Conservation (phyloP, 1,140 invertebrate genomes). For the Temnothorax curvispinosus region DNA sequence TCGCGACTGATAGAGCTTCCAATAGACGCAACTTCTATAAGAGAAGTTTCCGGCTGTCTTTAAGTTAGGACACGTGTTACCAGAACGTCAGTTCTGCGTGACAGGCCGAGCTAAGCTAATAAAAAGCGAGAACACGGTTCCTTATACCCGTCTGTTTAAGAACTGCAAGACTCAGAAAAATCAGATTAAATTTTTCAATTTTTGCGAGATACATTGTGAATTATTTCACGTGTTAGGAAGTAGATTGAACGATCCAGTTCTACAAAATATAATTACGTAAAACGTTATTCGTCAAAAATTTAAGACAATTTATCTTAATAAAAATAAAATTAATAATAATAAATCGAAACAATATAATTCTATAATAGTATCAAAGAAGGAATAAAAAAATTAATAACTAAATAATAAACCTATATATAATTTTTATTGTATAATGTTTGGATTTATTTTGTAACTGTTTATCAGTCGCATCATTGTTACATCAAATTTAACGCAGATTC, state of each 20-base stretch:
- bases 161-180: neutral
- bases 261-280: neutral
- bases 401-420: neutral
- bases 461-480: neutral
- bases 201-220: neutral
- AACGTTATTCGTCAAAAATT: neutral
- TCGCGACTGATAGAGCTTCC: conserved; percentile 54
- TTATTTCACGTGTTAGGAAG: neutral
- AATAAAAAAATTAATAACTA: neutral
- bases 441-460: neutral
- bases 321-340: neutral
- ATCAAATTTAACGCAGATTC: neutral
- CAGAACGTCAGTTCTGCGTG: conserved; percentile 31
- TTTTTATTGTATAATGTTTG: neutral
- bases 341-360: neutral
- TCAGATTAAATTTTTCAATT: neutral
- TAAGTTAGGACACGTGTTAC: conserved; percentile 55
- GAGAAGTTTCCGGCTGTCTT: conserved; percentile 52
- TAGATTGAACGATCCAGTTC: neutral
- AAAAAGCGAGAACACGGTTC: conserved; percentile 33
- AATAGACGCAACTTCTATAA: conserved; percentile 47
- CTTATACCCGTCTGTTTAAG: neutral
- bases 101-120: conserved; percentile 14
- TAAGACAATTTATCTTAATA: neutral
- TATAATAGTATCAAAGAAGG: neutral